phyloP scores from a whole-genome alignment of 2,888 invertebrate genomes.

The Falcaria lacertinaria region DNA sequence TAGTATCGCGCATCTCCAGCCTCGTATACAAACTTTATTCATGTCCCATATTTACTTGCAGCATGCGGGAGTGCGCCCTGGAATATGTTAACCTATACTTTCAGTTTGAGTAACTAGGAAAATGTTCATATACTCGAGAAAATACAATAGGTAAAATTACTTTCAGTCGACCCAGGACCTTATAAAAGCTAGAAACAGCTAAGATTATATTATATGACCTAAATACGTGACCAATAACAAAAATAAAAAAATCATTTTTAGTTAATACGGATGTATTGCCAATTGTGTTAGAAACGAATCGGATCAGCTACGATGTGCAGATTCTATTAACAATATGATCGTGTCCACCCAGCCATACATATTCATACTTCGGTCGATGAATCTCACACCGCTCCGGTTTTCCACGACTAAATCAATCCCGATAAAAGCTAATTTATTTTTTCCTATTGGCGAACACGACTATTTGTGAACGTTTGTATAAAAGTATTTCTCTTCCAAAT shows the following conservation, averaged over 20 bases:
- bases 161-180: too few relatives aligned
- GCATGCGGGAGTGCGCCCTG: conserved; percentile 10
- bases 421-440: conserved; percentile 34
- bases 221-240: too few relatives aligned
- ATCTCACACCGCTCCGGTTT: conserved; percentile 23
- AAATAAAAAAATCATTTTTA: too few relatives aligned
- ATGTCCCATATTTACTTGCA: conserved; percentile 37
- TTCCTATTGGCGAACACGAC: not conserved
- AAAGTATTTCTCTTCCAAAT: conserved; percentile 59
- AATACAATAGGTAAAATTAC: too few relatives aligned
- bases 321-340: conserved; percentile 70
- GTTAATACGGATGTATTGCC: too few relatives aligned
- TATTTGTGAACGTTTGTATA: conserved; percentile 20
- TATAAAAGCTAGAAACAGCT: too few relatives aligned
- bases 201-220: too few relatives aligned
- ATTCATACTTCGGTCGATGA: conserved; percentile 58
- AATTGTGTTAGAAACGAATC: conserved; percentile 64
- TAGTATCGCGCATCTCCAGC: conserved; percentile 63
- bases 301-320: conserved; percentile 65
- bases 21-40: conserved; percentile 54
- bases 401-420: conserved; percentile 45
- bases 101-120: conserved; percentile 19
- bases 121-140: conserved; percentile 3
- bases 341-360: conserved; percentile 64
- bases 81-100: conserved; percentile 38